Evolutionary conservation across 2,888 invertebrate genomes (phyloP), one percentile per base, ranked within the genome.

Genomic region (Netelia virgata): DNA sequence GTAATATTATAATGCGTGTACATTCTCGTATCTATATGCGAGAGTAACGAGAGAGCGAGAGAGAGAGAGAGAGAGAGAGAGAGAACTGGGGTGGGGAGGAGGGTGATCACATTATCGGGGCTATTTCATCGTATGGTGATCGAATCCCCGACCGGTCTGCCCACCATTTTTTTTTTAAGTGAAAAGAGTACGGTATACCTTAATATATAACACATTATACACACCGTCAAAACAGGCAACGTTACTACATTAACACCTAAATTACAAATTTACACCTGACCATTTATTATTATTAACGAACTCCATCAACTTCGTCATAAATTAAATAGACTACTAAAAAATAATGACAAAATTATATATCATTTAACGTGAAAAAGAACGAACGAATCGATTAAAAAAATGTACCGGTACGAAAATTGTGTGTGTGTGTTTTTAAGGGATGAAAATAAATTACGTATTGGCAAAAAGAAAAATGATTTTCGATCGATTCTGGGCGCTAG

Each of bases 81-180:
- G 6, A 28, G 28, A 28, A 3, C 23, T 23, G 23, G 9, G 1
- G 0, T 47, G 28, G 79, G 74, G 50, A 63, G 53, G 57, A 36
- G 69, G 79, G 72, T 81, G 86, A 88, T 87, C 87, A 85, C 80
- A 86, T 87, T 89, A 88, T 88, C 86, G 87, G 84, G 82, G 74
- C 84, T 86, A 88, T 89, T 89, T 85, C 81, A 84, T 84, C 85
- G 87, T 84, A 76, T 75, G 78, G 80, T 86, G 81, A 83, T 84
- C 69, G 77, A 64, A 72, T 68, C 66, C 28, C 73, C 85, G 64
- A 81, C 72, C 77, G 83, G 72, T 81, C 70, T 82, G 50, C 57
- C 68, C 59, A 78, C 82, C 59, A 68, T 85, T 78, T 28, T 28
- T 23, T 28, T 23, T 82, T 83, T 43, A 72, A 70, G 47, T n/a